Conservation (phyloP, 2,797 vertebrate species). For the Allobates femoralis region DNA sequence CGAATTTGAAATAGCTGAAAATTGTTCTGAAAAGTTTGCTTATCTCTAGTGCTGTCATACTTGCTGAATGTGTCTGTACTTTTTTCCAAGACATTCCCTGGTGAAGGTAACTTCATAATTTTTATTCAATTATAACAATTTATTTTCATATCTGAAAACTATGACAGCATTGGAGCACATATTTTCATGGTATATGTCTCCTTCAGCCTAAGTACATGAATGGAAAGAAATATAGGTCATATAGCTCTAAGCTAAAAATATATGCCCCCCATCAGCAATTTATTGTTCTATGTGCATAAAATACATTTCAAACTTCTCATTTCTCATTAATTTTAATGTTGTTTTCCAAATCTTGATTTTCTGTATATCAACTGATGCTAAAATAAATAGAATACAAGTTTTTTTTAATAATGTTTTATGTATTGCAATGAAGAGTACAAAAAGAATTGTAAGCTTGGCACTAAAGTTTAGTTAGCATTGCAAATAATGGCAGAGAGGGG, state of each 20-base stretch:
- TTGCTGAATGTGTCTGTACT: neutral
- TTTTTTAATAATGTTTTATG: neutral
- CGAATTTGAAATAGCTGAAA: too few species aligned
- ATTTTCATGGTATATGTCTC: constrained; percentile 24
- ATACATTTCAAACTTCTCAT: neutral
- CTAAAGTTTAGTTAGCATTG: neutral
- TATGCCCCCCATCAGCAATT: neutral
- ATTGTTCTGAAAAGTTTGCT: too few species aligned
- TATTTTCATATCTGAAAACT: constrained; percentile 3
- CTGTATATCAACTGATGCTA: neutral
- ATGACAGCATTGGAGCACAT: neutral
- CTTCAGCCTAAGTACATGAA: constrained; percentile 9
- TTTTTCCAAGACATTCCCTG: neutral
- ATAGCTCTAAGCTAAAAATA: constrained; percentile 40
- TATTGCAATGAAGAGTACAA: neutral
- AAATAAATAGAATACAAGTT: neutral
- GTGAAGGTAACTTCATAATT: neutral
- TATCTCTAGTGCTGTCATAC: neutral
- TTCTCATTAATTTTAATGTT: neutral
- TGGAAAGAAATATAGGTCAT: constrained; percentile 48
- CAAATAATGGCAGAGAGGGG: neutral
- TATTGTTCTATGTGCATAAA: constrained; percentile 6
- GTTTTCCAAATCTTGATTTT: neutral
- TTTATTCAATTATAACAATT: constrained; percentile 12
- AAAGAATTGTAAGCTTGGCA: neutral